These are phyloP conservation scores for Oceanodroma tethys DNA, from an alignment of 2,113 vertebrate species.

Conservation along the genomic window DNA sequence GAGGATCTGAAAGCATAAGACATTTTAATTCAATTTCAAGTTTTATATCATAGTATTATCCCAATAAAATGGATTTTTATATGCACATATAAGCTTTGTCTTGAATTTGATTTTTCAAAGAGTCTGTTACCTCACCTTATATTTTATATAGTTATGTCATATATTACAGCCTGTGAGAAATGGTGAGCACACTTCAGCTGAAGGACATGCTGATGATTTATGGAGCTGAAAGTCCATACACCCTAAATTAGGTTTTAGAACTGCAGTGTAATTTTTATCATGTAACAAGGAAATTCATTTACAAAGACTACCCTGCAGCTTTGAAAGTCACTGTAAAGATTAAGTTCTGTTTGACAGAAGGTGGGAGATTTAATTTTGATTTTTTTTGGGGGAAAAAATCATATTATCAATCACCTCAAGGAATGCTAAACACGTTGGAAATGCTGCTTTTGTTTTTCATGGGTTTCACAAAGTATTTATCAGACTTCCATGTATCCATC, in stretches of 20 bases:
- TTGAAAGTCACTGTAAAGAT: conserved; percentile 46
- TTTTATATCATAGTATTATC: background rate
- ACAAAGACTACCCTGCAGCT: conserved; percentile 20
- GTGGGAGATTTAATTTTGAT: conserved; percentile 9
- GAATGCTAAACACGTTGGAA: background rate
- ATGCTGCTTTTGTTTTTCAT: background rate
- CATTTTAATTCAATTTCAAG: conserved; percentile 6
- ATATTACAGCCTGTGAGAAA: background rate
- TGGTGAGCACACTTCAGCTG: background rate
- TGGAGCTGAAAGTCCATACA: conserved; percentile 2
- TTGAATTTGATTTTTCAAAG: conserved; percentile 21
- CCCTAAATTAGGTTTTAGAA: conserved; percentile 56
- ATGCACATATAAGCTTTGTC: background rate
- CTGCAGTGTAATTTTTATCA: conserved; percentile 53
- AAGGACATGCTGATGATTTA: conserved; percentile 55
- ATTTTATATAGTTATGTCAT: conserved; percentile 33
- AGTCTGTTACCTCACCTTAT: background rate
- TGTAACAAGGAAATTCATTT: conserved; percentile 61
- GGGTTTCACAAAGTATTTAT: background rate
- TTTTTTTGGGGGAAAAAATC: background rate
- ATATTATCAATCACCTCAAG: background rate
- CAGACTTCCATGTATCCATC: background rate
- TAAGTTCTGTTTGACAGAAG: conserved; percentile 30
- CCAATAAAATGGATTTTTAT: background rate
- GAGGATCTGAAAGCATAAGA: background rate